Conservation (phyloP, 2,113 vertebrate genomes). For the Pagrus major region DNA sequence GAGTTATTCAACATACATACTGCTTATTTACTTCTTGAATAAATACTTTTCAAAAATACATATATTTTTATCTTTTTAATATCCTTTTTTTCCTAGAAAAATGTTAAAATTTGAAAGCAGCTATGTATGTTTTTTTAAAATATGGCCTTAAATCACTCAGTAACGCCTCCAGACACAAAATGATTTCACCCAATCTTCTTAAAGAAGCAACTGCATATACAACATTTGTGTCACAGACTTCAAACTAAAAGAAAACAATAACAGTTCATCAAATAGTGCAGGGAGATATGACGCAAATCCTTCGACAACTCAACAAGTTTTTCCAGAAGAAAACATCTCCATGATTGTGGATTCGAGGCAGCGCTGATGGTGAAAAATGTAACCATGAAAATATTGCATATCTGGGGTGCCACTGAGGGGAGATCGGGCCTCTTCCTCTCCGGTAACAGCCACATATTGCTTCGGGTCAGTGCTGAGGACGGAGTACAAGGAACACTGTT, state of each 20-base stretch:
- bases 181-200: slow-evolving; percentile 34
- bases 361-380: slow-evolving; percentile 29
- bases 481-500: not conserved
- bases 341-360: slow-evolving; percentile 56
- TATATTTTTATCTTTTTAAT: slow-evolving; percentile 63
- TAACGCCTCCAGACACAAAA: slow-evolving; percentile 25
- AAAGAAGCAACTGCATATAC: slow-evolving; percentile 52
- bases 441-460: slow-evolving; percentile 49
- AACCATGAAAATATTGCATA: slow-evolving; percentile 69
- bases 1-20: slow-evolving; percentile 68
- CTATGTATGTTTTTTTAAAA: slow-evolving; percentile 67
- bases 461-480: slow-evolving; percentile 23
- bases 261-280: slow-evolving; percentile 38
- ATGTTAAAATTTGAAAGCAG: slow-evolving; percentile 66
- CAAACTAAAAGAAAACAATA: not conserved
- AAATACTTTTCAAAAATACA: slow-evolving; percentile 85
- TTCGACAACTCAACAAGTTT: slow-evolving; percentile 26
- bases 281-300: slow-evolving; percentile 41
- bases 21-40: slow-evolving; percentile 72
- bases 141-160: slow-evolving; percentile 63
- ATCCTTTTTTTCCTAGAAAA: slow-evolving; percentile 60
- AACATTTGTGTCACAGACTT: slow-evolving; percentile 35
- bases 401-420: slow-evolving; percentile 34
- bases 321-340: slow-evolving; percentile 8
- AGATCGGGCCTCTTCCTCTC: slow-evolving; percentile 22